Percentiles rank a stretch among this genome's conserved stretches.
These are phyloP conservation scores for Natator depressus DNA, from an alignment of 2,113 vertebrate species.

Conservation along the genomic window DNA sequence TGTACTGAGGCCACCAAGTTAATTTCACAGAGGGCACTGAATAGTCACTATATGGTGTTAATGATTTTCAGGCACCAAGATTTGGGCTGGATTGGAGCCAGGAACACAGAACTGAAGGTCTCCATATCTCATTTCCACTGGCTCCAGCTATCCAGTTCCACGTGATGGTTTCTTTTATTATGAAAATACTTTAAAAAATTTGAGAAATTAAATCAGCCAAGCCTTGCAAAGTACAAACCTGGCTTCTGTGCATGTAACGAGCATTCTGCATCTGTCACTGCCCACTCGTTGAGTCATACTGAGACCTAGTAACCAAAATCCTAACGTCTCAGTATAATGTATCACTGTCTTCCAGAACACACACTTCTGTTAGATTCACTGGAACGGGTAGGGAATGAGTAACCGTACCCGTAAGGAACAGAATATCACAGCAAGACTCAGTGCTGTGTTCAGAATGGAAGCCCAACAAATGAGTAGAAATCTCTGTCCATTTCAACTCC, in stretches of 20 bases:
- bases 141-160: background rate
- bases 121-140: background rate
- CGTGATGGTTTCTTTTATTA: background rate
- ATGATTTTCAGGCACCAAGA: background rate
- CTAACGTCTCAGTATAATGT: conserved; percentile 50
- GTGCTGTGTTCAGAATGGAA: background rate
- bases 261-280: conserved; percentile 74
- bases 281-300: conserved; percentile 76
- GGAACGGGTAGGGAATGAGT: conserved; percentile 32
- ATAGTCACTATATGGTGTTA: background rate
- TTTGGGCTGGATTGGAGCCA: background rate
- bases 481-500: background rate
- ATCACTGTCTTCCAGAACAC: conserved; percentile 40
- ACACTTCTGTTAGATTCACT: conserved; percentile 30
- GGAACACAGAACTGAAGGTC: background rate
- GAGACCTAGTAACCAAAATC: conserved; percentile 60
- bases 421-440: background rate
- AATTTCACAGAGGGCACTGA: background rate
- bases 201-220: conserved; percentile 31
- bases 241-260: conserved; percentile 31
- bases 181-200: background rate
- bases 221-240: conserved; percentile 34
- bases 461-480: background rate
- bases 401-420: conserved; percentile 34
- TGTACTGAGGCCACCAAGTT: background rate